These are phyloP conservation scores for Sycophaga agraensis DNA, from an alignment of 1,140 invertebrate genomes.

Conservation along the genomic window DNA sequence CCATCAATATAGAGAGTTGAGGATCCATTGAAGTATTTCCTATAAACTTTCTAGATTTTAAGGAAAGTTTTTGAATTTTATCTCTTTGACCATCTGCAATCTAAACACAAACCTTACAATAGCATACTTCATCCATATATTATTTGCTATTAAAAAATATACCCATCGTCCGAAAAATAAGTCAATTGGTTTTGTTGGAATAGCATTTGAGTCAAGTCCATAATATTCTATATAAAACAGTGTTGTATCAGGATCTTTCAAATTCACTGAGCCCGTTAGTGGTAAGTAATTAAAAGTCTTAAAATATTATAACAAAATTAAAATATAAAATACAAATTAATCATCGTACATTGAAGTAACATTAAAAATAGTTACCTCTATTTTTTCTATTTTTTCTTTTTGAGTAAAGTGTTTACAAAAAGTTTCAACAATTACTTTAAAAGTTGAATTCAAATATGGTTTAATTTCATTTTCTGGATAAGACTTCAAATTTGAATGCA, in stretches of 20 bases:
- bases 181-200: slow-evolving; percentile 71
- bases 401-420: slow-evolving; percentile 83
- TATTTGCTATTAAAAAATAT: slow-evolving; percentile 43
- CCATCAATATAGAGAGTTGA: slow-evolving; percentile 88
- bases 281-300: slow-evolving; percentile 81
- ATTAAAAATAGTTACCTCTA: slow-evolving; percentile 68
- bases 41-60: slow-evolving; percentile 91
- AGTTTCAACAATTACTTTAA: slow-evolving; percentile 84
- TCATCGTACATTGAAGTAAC: slow-evolving; percentile 24
- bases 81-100: slow-evolving; percentile 79
- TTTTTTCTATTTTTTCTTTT: slow-evolving; percentile 78
- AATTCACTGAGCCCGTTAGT: slow-evolving; percentile 75
- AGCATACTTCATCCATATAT: too few relatives aligned
- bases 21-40: slow-evolving; percentile 98
- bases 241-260: slow-evolving; percentile 79
- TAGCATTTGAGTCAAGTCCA: slow-evolving; percentile 73
- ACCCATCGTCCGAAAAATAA: slow-evolving; percentile 87
- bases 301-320: slow-evolving; percentile 35
- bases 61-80: slow-evolving; percentile 74
- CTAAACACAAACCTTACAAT: slow-evolving; percentile 60
- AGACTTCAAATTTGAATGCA: slow-evolving; percentile 67
- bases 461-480: slow-evolving; percentile 60
- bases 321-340: slow-evolving; percentile 30
- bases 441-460: slow-evolving; percentile 65
- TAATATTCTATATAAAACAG: slow-evolving; percentile 87